Evolutionary conservation across 2,888 invertebrate species (phyloP).

Genomic region (Troides helena): DNA sequence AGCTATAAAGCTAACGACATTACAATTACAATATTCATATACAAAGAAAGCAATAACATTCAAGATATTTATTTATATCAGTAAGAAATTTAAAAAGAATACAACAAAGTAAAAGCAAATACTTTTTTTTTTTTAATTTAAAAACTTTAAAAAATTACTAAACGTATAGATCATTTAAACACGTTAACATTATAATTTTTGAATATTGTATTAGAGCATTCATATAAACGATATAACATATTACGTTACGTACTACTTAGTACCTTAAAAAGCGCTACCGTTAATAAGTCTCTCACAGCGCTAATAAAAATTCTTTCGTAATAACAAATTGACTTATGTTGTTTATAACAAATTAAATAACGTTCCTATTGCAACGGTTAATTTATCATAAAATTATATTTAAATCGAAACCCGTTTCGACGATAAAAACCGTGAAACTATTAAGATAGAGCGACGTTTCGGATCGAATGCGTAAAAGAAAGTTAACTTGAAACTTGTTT

Average conservation of each 20-base stretch:
- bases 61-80: too few species aligned
- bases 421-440: slow-evolving; percentile 38
- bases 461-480: slow-evolving; percentile 54
- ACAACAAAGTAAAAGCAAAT: too few species aligned
- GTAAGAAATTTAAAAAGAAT: too few species aligned
- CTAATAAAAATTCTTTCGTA: slow-evolving; percentile 13
- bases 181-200: too few species aligned
- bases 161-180: too few species aligned
- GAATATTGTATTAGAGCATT: too few species aligned
- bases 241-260: too few species aligned
- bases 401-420: slow-evolving; percentile 37
- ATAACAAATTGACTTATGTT: slow-evolving; percentile 24
- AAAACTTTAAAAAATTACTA: too few species aligned
- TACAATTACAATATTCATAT: too few species aligned
- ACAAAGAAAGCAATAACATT: too few species aligned
- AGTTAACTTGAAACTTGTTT: slow-evolving; percentile 56
- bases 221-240: too few species aligned
- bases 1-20: background rate
- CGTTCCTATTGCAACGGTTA: slow-evolving; percentile 36
- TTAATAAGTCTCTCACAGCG: slow-evolving; percentile 2
- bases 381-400: slow-evolving; percentile 39
- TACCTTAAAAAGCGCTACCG: background rate
- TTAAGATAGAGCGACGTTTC: slow-evolving; percentile 47
- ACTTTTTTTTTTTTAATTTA: too few species aligned
- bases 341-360: slow-evolving; percentile 30